Base-by-base conservation (phyloP, 2,888 invertebrate genomes). In the Drosophila borealis region DNA sequence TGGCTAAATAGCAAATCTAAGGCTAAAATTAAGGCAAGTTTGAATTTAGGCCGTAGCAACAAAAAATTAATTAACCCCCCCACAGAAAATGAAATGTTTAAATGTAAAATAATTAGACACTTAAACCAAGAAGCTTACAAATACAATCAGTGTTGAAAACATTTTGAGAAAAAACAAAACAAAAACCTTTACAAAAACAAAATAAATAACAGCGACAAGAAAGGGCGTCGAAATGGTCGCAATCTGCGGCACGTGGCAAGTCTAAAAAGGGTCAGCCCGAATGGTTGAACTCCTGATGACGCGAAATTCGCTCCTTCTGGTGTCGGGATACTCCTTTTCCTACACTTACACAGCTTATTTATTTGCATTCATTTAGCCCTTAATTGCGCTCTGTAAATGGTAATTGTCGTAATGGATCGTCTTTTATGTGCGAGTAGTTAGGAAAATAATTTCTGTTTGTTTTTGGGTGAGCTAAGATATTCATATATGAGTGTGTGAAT, bases 121-220 rank as follows among this genome's bases (percentile, higher is more conserved):
- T 84, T 85, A 87, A 91, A 87, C 91, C 91, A 90, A 91, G 91
- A 91, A 91, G 91, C 91, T 91, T 91, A 91, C 81, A 81, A 89
- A 90, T 89, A 91, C 91, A 91, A 91, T 91, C 91, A 91, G 81
- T 90, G 90, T 91, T 91, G 70, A 88, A 88, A 90, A 90, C 88
- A 88, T 88, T 86, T 81, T 70, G 77, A 79, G 74, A 75, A 84
- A 55, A 64, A 65, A 45, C n/a, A 25, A 60, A 68, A 69, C n/a
- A 44, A 50, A 29, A 54, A 48, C 29, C 46, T 67, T 63, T 39
- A 11, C 8, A 44, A 21, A 45, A 55, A 44, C 21, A n/a, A 34
- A 62, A 53, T 25, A 49, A 42, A 55, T 68, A 74, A 41, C 61
- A 63, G 19, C 51, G 64, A 41, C 37, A 59, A 60, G 44, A 57